Percentiles rank a stretch among this genome's conserved stretches.
These are phyloP conservation scores for Drosophila sordidula DNA, from an alignment of 2,888 invertebrate species.

Conservation along the genomic window DNA sequence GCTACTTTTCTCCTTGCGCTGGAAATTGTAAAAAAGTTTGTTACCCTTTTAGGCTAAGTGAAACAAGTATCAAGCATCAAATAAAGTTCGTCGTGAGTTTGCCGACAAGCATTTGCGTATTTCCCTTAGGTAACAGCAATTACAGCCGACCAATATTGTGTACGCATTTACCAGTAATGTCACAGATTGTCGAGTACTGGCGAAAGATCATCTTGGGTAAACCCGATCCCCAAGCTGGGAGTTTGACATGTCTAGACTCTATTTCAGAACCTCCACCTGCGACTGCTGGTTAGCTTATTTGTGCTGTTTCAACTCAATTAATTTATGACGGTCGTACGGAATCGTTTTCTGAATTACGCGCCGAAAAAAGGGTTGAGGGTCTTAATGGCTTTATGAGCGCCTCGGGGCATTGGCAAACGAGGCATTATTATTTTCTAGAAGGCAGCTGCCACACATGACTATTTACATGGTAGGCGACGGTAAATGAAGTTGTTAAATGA, in stretches of 20 bases:
- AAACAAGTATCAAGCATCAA: conserved; percentile 52
- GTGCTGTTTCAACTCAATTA: conserved; percentile 50
- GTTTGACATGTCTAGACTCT: conserved; percentile 42
- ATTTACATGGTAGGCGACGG: conserved; percentile 25
- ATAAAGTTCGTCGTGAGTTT: conserved; percentile 39
- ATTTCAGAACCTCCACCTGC: conserved; percentile 9
- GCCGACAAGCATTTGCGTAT: background rate
- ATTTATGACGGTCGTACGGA: conserved; percentile 70
- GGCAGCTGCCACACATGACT: conserved; percentile 38
- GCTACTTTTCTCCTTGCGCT: conserved; percentile 13
- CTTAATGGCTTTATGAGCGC: conserved; percentile 78
- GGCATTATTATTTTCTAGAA: conserved; percentile 62
- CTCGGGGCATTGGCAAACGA: conserved; percentile 65
- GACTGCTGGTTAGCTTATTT: conserved; percentile 24
- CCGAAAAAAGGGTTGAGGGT: conserved; percentile 63
- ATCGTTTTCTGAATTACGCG: conserved; percentile 62
- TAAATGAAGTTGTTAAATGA: conserved; percentile 56
- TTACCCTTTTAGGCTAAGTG: conserved; percentile 48
- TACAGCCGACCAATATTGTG: conserved; percentile 32
- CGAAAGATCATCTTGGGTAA: conserved; percentile 16
- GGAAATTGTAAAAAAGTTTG: conserved; percentile 14
- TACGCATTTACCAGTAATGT: background rate
- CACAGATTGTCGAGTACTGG: conserved; percentile 21
- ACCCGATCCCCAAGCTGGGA: conserved; percentile 29
- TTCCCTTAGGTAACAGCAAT: conserved; percentile 29